Percentiles rank a stretch among this genome's conserved stretches.
Evolutionary conservation across 2,888 invertebrate species (phyloP).

Genomic region (Limnephilus auricula): DNA sequence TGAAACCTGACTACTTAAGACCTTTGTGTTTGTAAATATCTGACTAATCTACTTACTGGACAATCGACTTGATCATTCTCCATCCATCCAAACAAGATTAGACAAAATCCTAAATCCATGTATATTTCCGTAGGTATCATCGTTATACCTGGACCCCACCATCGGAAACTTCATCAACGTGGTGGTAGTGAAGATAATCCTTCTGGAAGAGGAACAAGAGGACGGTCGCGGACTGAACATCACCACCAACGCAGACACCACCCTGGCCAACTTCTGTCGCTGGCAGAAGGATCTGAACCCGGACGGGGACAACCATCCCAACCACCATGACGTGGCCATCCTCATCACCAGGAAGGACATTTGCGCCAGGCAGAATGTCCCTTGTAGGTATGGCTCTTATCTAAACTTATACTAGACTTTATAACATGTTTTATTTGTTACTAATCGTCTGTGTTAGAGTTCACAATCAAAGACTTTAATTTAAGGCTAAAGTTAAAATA

Average conservation of each 20-base stretch:
- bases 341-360: slow-evolving; percentile 89
- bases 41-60: too few species aligned
- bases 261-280: slow-evolving; percentile 90
- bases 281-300: slow-evolving; percentile 90
- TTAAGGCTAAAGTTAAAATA: too few species aligned
- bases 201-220: slow-evolving; percentile 82
- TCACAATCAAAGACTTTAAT: too few species aligned
- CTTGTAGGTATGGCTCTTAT: slow-evolving; percentile 74
- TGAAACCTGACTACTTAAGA: too few species aligned
- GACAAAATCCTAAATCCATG: neutral
- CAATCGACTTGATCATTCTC: neutral
- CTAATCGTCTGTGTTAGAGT: too few species aligned
- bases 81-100: neutral
- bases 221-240: slow-evolving; percentile 82
- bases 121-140: slow-evolving; percentile 80
- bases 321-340: slow-evolving; percentile 94
- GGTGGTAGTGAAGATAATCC: slow-evolving; percentile 90
- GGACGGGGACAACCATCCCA: slow-evolving; percentile 86
- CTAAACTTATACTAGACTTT: neutral
- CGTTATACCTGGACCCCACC: slow-evolving; percentile 90
- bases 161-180: slow-evolving; percentile 95
- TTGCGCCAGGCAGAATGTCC: slow-evolving; percentile 79
- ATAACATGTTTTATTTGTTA: neutral
- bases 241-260: slow-evolving; percentile 89
- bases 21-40: too few species aligned